Evolutionary conservation across 2,888 invertebrate species (phyloP).

Genomic region (Mellilla xanthometata): DNA sequence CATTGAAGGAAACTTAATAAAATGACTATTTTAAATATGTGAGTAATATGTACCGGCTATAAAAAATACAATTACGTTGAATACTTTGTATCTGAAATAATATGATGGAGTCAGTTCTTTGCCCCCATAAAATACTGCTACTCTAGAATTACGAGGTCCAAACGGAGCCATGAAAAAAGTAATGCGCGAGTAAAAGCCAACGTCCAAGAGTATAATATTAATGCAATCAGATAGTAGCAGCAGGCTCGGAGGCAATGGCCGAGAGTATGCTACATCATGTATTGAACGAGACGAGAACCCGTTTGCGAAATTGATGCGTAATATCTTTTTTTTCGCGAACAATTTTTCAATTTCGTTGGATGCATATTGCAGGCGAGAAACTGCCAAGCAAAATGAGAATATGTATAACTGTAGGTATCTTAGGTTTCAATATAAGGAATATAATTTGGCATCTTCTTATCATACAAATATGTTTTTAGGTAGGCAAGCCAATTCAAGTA

Average conservation of each 20-base stretch:
- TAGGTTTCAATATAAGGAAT: too few relatives aligned
- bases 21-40: too few relatives aligned
- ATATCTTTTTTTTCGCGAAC: slow-evolving; percentile 34
- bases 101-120: neutral
- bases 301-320: slow-evolving; percentile 49
- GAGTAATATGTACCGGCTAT: too few relatives aligned
- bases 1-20: too few relatives aligned
- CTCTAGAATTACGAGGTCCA: slow-evolving; percentile 4
- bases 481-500: too few relatives aligned
- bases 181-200: slow-evolving; percentile 16
- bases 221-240: slow-evolving; percentile 43
- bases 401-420: too few relatives aligned
- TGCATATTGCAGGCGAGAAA: too few relatives aligned
- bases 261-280: slow-evolving; percentile 28
- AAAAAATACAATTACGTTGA: too few relatives aligned
- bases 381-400: too few relatives aligned
- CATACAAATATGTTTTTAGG: too few relatives aligned
- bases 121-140: slow-evolving; percentile 1
- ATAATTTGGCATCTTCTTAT: too few relatives aligned
- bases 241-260: slow-evolving; percentile 55
- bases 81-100: too few relatives aligned
- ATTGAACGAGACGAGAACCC: slow-evolving; percentile 43
- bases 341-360: slow-evolving; percentile 10
- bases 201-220: slow-evolving; percentile 41
- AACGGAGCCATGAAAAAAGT: slow-evolving; percentile 14